Evolutionary conservation across 64 coral and sea anemone genomes (phyloP), one percentile per base, ranked within the genome.

Genomic region (Orbicella faveolata): DNA sequence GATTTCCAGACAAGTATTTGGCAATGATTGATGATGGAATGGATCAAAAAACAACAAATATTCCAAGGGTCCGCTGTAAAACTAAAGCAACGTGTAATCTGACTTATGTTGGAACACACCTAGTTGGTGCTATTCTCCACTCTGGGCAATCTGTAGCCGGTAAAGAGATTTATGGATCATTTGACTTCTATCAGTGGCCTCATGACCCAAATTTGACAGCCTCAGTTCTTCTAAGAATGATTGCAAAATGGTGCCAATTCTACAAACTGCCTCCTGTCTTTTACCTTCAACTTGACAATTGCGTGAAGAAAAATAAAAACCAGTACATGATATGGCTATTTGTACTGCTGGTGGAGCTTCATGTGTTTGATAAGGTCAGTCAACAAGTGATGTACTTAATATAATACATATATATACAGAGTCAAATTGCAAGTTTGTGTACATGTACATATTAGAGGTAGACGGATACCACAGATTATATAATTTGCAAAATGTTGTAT

Each of bases 301-400:
- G 75, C 87, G 82, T 86, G 1, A 48, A 77, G n/a, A 74, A 92
- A 52, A 92, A 92, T 19, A 92, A 92, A 16, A 92, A 92, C 34
- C 75, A 92, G 36, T 19, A 85, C 4, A 77, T 92, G 9, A 77
- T 86, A 25, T 41, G 73, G 4, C 35, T 86, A 2, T 76, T 92
- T 2, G 74, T 81, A 13, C 30, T 92, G 25, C 73, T 92, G 53
- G 81, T 92, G n/a, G 90, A 92, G 41, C 41, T 48, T 6, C 41
- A 6, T 48, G 41, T 48, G 41, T 48, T 48, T 48, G 41, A 48
- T 48, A 48, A 48, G 41, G 41, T 48, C 3, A 48, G 6, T 6
- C 3, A 48, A 48, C 3, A 48, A 48, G 6, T n/a, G n/a, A n/a
- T n/a, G n/a, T n/a, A n/a, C n/a, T n/a, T n/a, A n/a, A n/a, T n/a